Base-by-base conservation (phyloP, 1,140 invertebrate genomes). In the Centruroides vittatus region DNA sequence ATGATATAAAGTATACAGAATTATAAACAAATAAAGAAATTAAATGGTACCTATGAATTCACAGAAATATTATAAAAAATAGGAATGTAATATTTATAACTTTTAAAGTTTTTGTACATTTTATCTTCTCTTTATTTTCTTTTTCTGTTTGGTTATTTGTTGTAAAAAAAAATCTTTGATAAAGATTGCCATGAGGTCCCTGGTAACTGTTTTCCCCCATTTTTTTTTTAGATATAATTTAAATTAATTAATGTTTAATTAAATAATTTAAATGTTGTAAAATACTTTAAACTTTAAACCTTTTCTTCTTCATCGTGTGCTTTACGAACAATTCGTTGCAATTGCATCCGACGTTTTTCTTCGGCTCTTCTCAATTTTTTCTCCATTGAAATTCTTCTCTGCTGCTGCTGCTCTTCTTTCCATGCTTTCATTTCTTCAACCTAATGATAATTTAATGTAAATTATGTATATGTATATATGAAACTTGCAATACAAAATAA, bases 291-390 rank as follows among this genome's bases (percentile, higher is more conserved):
- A 10, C 5, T 47, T n/a, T 13, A 12, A 47, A 76, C 78, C 75
- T 98, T 98, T 52, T 93, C 90, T 66, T 97, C 93, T 74, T 98
- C 94, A 69, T 98, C 94, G 68, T 97, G 93, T 3, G 94, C 94
- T 74, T 98, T 98, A 60, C 85, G 82, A 3, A 94, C 85, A 66
- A 94, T 91, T 62, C 86, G 85, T 69, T 86, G 76, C 36, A 89
- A 72, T 72, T 85, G 79, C 67, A 86, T 80, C 58, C 88, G 86
- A 34, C 94, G 78, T 70, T 96, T 97, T 70, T 94, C 90, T 58
- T 92, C 90, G 1, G 94, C 94, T 65, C 86, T 81, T 68, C 89
- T 85, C 58, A 97, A 76, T 67, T 89, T 87, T 67, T 83, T 79
- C 70, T 94, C 86, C 79, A 96, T 86, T 63, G 87, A 79, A n/a